phyloP scores from a whole-genome alignment of 2,888 invertebrate species.

The Netelia melanura region DNA sequence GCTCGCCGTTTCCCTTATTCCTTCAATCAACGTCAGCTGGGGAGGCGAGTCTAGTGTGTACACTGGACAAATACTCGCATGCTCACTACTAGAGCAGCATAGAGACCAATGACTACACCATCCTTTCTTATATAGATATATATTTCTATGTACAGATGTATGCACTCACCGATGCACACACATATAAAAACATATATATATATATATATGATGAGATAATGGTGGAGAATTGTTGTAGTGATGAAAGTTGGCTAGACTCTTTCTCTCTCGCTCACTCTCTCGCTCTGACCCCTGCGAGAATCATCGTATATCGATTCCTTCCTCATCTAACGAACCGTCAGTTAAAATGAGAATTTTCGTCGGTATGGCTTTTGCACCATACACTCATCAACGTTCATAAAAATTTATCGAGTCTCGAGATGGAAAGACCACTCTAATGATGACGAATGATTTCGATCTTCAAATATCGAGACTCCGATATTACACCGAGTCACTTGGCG shows the following conservation, averaged over 20 bases:
- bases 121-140: conserved; percentile 70
- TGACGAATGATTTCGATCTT: conserved; percentile 42
- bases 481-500: neutral
- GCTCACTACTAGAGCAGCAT: conserved; percentile 80
- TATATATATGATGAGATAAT: conserved; percentile 32
- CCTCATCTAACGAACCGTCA: conserved; percentile 60
- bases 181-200: conserved; percentile 10
- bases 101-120: conserved; percentile 84
- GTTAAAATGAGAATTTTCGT: conserved; percentile 63
- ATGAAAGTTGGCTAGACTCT: conserved; percentile 66
- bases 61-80: conserved; percentile 83
- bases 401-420: conserved; percentile 28
- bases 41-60: conserved; percentile 84
- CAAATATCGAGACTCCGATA: conserved; percentile 24
- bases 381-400: conserved; percentile 32
- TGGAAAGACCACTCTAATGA: conserved; percentile 14
- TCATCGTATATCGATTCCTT: conserved; percentile 68
- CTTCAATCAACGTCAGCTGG: conserved; percentile 85
- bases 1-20: conserved; percentile 84
- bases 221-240: conserved; percentile 60
- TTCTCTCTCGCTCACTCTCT: conserved; percentile 60
- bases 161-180: conserved; percentile 23
- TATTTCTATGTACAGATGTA: conserved; percentile 51
- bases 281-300: conserved; percentile 51
- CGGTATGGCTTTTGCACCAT: conserved; percentile 26